Base-by-base conservation (phyloP, 2,113 vertebrate genomes). In the Sinosuthora webbiana region DNA sequence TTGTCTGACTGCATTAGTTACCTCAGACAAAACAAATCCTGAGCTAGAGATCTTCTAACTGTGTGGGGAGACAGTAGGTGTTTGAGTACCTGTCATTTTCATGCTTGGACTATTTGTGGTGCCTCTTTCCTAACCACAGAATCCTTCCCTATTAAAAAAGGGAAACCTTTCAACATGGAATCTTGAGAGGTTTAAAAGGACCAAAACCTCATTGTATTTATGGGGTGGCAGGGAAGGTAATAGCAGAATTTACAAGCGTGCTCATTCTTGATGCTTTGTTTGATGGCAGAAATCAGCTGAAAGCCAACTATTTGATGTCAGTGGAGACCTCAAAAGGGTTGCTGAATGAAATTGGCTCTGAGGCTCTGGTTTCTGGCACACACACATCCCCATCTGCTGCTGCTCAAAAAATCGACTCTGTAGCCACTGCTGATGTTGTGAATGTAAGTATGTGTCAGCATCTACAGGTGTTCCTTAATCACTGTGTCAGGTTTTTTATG, bases 251-350 rank as follows among this genome's bases (percentile, higher is more conserved):
- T 63, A 28, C 0, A 50, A 55, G 25, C 25, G 92, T 56, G 25
- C 37, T 94, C n/a, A 65, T 55, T 75, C 27, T 37, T 56, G 31
- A 23, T 70, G 55, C 37, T 92, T 87, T 89, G 19, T 86, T 87
- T 95, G 87, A 57, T 90, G 79, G 78, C 92, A 99, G 99, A 96
- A 98, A 98, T 84, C 98, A 99, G 96, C 95, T 99, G 87, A 99
- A 99, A 96, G 97, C 98, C 23, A 97, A 98, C 11, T 98, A 98
- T 78, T 87, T 99, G 84, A 99, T 99, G 99, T 98, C 98, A 9
- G 80, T 99, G 91, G 99, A 99, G 96, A 98, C 98, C 24, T 98
- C 98, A 3, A 98, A 98, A 53, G 98, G 98, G 37, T 93, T 99
- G 52, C 97, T 99, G 89, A 98, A 99, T 84, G 98, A 98, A 82